Conservation (phyloP, 2,797 vertebrate genomes). For the Macroramphosus scolopax region DNA sequence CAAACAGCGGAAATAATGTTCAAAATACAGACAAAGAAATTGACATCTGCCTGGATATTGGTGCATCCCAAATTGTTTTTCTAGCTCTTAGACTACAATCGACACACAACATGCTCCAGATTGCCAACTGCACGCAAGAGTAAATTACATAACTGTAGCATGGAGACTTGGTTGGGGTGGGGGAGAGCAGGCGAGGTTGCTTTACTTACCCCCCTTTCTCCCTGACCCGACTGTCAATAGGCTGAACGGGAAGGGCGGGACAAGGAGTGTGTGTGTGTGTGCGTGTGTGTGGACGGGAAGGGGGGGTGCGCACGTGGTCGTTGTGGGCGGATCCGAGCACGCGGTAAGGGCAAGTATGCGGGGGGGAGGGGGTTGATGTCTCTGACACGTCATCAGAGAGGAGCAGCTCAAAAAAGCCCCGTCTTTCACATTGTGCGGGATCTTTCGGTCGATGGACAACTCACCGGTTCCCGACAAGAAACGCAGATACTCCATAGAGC, state of each 20-base stretch:
- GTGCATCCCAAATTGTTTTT: not conserved
- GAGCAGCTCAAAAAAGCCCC: slow-evolving; percentile 11
- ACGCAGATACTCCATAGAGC: no score
- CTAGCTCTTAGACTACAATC: slow-evolving; percentile 10
- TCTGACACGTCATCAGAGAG: slow-evolving; percentile 81
- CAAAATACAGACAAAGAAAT: not conserved
- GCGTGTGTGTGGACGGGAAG: slow-evolving; percentile 22
- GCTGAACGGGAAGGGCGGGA: slow-evolving; percentile 61
- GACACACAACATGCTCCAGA: slow-evolving; percentile 30
- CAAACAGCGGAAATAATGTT: not conserved
- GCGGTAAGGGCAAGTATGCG: slow-evolving; percentile 65
- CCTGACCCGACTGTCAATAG: slow-evolving; percentile 64
- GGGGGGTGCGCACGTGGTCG: slow-evolving; percentile 77
- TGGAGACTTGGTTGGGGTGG: slow-evolving; percentile 29
- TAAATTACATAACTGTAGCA: slow-evolving; percentile 75
- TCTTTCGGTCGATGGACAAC: slow-evolving; percentile 16
- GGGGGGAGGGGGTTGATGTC: slow-evolving; percentile 41
- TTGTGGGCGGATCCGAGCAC: slow-evolving; percentile 69
- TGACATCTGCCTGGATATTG: not conserved
- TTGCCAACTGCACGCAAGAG: slow-evolving; percentile 53
- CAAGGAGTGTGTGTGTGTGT: slow-evolving; percentile 4
- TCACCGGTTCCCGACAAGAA: no score
- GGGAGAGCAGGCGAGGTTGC: slow-evolving; percentile 41
- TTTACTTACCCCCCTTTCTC: slow-evolving; percentile 17
- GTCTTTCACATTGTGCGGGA: not conserved